These are phyloP conservation scores for Drosophila emarginata DNA, from an alignment of 2,888 invertebrate species.

Conservation along the genomic window DNA sequence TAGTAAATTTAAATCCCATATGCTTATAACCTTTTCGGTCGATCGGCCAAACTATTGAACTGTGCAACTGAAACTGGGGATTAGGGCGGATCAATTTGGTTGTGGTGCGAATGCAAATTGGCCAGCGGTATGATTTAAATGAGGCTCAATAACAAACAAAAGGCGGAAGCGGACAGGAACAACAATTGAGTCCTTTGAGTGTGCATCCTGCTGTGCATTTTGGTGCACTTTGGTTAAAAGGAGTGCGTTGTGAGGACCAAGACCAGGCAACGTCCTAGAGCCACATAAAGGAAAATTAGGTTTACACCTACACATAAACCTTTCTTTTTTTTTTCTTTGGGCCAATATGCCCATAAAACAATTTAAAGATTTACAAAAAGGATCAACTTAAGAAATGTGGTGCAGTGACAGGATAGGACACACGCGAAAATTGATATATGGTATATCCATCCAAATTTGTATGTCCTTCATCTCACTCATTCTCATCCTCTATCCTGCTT, in stretches of 20 bases:
- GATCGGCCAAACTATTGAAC: conserved; percentile 13
- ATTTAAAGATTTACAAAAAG: conserved; percentile 71
- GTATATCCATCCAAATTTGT: not conserved
- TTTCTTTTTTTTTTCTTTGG: conserved; percentile 24
- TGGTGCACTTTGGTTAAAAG: not conserved
- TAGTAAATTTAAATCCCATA: conserved; percentile 57
- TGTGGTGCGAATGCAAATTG: conserved; percentile 80
- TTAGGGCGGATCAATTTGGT: conserved; percentile 80
- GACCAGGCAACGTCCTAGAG: conserved; percentile 39
- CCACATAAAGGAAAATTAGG: conserved; percentile 71
- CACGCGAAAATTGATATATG: not conserved
- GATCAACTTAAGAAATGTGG: conserved; percentile 58
- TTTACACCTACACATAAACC: conserved; percentile 62
- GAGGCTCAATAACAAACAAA: conserved; percentile 65
- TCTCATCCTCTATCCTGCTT: not conserved
- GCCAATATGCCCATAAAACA: conserved; percentile 73
- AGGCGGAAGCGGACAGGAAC: conserved; percentile 32
- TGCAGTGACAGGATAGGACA: conserved; percentile 27
- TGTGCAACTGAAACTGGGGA: conserved; percentile 29
- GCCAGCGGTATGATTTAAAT: conserved; percentile 75
- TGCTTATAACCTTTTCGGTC: conserved; percentile 29
- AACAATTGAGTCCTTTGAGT: conserved; percentile 36
- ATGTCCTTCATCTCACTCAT: not conserved
- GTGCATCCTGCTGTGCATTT: conserved; percentile 57
- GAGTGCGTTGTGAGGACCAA: not conserved